Evolutionary conservation across 2,113 vertebrate species (phyloP).

Genomic region (human (Homo sapiens)): GRCh38 chr2:40962001-40962500

Average conservation of each 20-base stretch:
- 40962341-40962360: not conserved
- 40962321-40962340: not conserved
- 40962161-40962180: not conserved
- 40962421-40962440: not conserved
- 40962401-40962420: not conserved
- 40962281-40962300: not conserved
- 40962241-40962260: not conserved
- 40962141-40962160: not conserved
- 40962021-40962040: not conserved
- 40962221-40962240: not conserved
- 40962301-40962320: not conserved
- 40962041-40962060: not conserved
- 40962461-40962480: not conserved
- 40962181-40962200: not conserved
- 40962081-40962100: not conserved
- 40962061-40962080: not conserved
- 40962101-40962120: not conserved
- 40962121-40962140: not conserved
- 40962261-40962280: not conserved
- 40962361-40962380: not conserved
- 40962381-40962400: not conserved
- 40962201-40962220: not conserved
- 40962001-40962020: not conserved
- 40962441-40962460: not conserved
- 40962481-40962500: not conserved